Evolutionary conservation across 2,888 invertebrate species (phyloP).

Genomic region (Philaethria dido): DNA sequence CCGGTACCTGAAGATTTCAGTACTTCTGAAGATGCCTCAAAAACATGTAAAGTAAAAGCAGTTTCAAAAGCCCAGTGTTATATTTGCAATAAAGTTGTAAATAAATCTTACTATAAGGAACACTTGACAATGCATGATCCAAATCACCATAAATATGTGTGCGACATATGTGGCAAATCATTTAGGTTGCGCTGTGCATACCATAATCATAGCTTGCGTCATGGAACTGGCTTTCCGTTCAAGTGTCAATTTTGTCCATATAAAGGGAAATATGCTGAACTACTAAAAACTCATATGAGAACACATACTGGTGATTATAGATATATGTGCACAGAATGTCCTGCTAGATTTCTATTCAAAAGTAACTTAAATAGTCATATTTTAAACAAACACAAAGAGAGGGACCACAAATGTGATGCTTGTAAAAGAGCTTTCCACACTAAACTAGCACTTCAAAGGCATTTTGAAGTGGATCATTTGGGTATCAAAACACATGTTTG

Average conservation of each 20-base stretch:
- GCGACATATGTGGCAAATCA: slow-evolving; percentile 56
- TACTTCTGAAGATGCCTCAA: slow-evolving; percentile 9
- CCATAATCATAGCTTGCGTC: slow-evolving; percentile 54
- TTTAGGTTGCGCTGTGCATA: slow-evolving; percentile 56
- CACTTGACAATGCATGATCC: slow-evolving; percentile 57
- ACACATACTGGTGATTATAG: slow-evolving; percentile 56
- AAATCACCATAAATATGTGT: slow-evolving; percentile 53
- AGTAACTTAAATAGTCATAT: slow-evolving; percentile 60
- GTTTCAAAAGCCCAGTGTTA: slow-evolving; percentile 53
- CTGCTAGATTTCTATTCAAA: slow-evolving; percentile 56
- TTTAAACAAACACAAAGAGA: slow-evolving; percentile 55
- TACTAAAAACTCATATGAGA: slow-evolving; percentile 55
- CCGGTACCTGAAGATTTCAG: slow-evolving; percentile 1
- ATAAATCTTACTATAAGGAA: slow-evolving; percentile 52
- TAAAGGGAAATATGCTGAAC: slow-evolving; percentile 50
- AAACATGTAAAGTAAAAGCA: slow-evolving; percentile 38
- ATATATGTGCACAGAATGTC: slow-evolving; percentile 60
- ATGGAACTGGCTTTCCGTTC: slow-evolving; percentile 53
- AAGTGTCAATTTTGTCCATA: slow-evolving; percentile 58
- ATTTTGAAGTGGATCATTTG: slow-evolving; percentile 60
- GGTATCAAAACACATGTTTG: slow-evolving; percentile 61
- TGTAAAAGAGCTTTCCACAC: slow-evolving; percentile 60
- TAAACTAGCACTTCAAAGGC: slow-evolving; percentile 53
- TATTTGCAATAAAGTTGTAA: slow-evolving; percentile 54
- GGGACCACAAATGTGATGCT: slow-evolving; percentile 57